Conservation (phyloP, 2,797 vertebrate species). For the Eleutherodactylus coqui region DNA sequence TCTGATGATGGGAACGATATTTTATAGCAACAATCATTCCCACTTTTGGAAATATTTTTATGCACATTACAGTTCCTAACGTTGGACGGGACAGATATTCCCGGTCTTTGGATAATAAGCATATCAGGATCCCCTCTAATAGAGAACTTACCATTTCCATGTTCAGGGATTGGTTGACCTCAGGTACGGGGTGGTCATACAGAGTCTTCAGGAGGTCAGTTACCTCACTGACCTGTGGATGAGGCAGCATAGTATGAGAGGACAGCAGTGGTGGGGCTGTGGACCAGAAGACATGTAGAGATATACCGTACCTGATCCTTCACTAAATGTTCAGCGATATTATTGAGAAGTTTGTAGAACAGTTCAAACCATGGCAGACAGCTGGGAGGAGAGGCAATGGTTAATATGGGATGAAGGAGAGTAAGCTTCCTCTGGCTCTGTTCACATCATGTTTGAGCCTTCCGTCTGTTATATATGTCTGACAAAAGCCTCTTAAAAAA, state of each 20-base stretch:
- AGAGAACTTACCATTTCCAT: constrained; percentile 80
- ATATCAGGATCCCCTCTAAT: too few relatives aligned
- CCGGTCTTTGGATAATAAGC: too few relatives aligned
- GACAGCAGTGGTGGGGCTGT: background rate
- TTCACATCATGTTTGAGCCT: background rate
- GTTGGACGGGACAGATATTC: background rate
- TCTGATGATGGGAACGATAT: too few relatives aligned
- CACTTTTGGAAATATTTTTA: too few relatives aligned
- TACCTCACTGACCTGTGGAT: constrained; percentile 78
- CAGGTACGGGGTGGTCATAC: constrained; percentile 77
- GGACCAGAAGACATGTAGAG: background rate
- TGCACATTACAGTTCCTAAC: too few relatives aligned
- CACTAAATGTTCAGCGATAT: constrained; percentile 81
- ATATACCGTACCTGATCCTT: constrained; percentile 82
- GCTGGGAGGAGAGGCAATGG: constrained; percentile 69
- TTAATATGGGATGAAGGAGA: background rate
- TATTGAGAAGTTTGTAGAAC: constrained; percentile 92
- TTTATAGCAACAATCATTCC: too few relatives aligned
- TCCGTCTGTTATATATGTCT: too few relatives aligned
- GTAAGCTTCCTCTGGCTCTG: background rate
- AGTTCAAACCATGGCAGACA: constrained; percentile 92
- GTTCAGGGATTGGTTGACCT: constrained; percentile 72
- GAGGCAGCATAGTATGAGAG: background rate
- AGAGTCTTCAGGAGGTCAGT: constrained; percentile 76
- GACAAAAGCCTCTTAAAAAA: too few relatives aligned